Evolutionary conservation across 2,113 vertebrate species (phyloP).

Genomic region (Pseudopipra pipra): DNA sequence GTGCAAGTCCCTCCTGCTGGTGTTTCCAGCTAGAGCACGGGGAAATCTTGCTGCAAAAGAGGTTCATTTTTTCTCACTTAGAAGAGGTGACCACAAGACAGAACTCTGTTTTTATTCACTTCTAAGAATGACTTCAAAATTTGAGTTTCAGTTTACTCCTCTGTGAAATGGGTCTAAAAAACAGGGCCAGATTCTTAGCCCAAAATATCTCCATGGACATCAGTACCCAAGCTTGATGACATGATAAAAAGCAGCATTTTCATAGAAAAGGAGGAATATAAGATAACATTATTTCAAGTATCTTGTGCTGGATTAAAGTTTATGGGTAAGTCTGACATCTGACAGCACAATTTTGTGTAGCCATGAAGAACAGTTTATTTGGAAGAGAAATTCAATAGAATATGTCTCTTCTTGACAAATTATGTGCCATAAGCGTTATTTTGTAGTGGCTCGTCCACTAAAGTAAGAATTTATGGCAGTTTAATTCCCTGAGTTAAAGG

Average conservation of each 20-base stretch:
- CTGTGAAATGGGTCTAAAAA: not conserved
- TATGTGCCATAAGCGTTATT: conserved; percentile 9
- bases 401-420: conserved; percentile 13
- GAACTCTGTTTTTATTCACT: not conserved
- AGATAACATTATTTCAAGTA: not conserved
- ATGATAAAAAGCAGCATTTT: not conserved
- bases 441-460: conserved; percentile 34
- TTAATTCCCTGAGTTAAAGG: conserved; percentile 63
- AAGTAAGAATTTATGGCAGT: conserved; percentile 54
- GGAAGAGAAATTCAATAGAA: conserved; percentile 40
- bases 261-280: not conserved
- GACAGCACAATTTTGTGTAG: not conserved
- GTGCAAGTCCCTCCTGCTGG: not conserved
- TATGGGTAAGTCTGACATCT: not conserved
- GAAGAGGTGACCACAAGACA: not conserved
- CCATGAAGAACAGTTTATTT: not conserved
- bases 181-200: not conserved
- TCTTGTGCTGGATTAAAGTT: not conserved
- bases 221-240: not conserved
- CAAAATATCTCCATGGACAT: not conserved
- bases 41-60: not conserved
- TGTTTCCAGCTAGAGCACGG: not conserved
- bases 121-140: not conserved
- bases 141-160: not conserved
- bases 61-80: not conserved